phyloP scores from a whole-genome alignment of 1,140 invertebrate species.

The Anagrus nilaparvatae region DNA sequence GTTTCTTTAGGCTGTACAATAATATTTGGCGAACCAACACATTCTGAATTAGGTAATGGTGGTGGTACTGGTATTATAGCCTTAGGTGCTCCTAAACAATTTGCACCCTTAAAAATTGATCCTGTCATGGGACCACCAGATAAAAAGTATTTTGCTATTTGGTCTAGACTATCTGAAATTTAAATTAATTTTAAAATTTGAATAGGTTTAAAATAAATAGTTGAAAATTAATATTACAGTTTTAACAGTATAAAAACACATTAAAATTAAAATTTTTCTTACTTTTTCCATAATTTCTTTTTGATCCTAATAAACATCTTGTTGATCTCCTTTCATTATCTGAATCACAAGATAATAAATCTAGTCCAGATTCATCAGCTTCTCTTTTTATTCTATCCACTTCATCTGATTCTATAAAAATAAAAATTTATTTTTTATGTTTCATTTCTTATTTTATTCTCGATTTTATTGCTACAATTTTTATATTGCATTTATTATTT shows the following conservation, averaged over 20 bases:
- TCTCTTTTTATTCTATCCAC: constrained; percentile 13
- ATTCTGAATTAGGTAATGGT: constrained; percentile 1
- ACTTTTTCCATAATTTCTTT: constrained; percentile 12
- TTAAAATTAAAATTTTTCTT: too few relatives aligned
- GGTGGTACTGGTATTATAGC: too few relatives aligned
- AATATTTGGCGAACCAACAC: neutral
- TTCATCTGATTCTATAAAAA: constrained; percentile 14
- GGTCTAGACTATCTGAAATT: constrained; percentile 21
- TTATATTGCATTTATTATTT: neutral
- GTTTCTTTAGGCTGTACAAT: neutral
- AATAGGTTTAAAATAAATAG: neutral
- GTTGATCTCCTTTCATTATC: constrained; percentile 9
- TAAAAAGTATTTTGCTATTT: constrained; percentile 29
- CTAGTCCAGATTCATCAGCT: constrained; percentile 10
- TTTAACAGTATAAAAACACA: neutral
- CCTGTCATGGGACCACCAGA: constrained; percentile 22
- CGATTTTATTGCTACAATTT: too few relatives aligned
- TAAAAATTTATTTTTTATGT: neutral
- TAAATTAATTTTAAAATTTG: neutral
- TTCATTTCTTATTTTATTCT: too few relatives aligned
- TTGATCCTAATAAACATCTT: constrained; percentile 15
- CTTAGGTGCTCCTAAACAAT: neutral
- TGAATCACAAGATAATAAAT: constrained; percentile 10
- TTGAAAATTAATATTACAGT: neutral
- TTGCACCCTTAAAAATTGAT: constrained; percentile 10